Conservation (phyloP, 2,888 invertebrate genomes). For the Nemotelus pantherinus region DNA sequence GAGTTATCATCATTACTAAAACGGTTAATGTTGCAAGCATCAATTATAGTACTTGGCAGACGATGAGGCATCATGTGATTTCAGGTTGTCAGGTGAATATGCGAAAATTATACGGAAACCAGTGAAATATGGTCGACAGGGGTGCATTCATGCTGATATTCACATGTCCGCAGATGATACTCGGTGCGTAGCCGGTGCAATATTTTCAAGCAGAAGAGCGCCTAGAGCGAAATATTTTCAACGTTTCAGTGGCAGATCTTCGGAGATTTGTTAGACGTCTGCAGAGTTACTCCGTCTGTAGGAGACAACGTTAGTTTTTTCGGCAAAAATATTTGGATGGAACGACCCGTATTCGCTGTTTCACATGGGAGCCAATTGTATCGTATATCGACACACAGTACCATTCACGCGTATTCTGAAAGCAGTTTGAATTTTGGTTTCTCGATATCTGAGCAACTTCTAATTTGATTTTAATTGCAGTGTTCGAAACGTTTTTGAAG, state of each 20-base stretch:
- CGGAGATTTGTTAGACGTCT: no score
- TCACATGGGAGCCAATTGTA: no score
- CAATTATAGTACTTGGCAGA: constrained; percentile 47
- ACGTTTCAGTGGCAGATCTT: constrained; percentile 17
- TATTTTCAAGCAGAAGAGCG: background rate
- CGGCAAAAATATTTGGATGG: no score
- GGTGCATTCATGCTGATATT: constrained; percentile 6
- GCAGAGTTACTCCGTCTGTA: no score
- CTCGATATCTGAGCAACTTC: constrained; percentile 46
- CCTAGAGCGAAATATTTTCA: constrained; percentile 22
- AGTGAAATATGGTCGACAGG: constrained; percentile 51
- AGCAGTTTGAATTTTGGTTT: no score
- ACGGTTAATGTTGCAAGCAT: constrained; percentile 35
- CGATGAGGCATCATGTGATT: constrained; percentile 45
- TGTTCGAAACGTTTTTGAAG: constrained; percentile 3
- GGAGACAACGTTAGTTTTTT: no score
- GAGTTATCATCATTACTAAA: constrained; percentile 46
- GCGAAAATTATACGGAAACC: constrained; percentile 49
- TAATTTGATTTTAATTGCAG: constrained; percentile 52
- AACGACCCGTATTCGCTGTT: no score
- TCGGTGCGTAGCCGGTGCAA: background rate
- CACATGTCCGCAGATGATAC: constrained; percentile 7
- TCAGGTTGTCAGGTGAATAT: constrained; percentile 51
- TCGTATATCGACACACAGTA: no score
- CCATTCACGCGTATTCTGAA: no score